Conservation (phyloP, 2,888 invertebrate genomes). For the Drosophila pseudotalamancana region DNA sequence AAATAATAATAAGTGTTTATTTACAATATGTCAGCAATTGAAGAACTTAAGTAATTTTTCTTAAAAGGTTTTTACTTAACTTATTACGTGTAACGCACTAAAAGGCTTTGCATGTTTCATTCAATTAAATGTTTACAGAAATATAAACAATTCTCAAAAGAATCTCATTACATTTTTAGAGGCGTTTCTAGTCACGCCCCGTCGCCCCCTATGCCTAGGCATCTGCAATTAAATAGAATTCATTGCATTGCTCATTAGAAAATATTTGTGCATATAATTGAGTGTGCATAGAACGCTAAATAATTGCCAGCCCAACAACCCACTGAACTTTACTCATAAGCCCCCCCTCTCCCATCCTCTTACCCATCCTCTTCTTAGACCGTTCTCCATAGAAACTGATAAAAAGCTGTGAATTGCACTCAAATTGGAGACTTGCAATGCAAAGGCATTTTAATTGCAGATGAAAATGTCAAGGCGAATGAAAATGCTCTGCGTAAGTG, state of each 20-base stretch:
- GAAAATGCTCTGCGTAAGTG: slow-evolving; percentile 35
- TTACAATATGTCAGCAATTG: neutral
- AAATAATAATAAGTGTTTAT: neutral
- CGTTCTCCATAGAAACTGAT: slow-evolving; percentile 20
- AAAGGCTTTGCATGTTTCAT: slow-evolving; percentile 28
- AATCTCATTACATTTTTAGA: slow-evolving; percentile 24
- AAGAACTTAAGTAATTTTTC: slow-evolving; percentile 2
- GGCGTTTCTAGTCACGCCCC: neutral
- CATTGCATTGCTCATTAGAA: slow-evolving; percentile 72
- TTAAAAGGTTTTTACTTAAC: neutral
- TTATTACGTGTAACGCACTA: neutral
- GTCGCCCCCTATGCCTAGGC: neutral
- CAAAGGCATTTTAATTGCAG: slow-evolving; percentile 71
- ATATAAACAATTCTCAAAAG: neutral
- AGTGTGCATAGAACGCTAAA: slow-evolving; percentile 38
- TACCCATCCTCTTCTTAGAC: neutral
- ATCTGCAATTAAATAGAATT: slow-evolving; percentile 63
- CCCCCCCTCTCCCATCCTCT: too few relatives aligned
- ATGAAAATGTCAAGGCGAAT: slow-evolving; percentile 58
- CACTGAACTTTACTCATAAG: neutral
- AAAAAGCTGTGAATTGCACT: slow-evolving; percentile 26
- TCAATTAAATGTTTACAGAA: slow-evolving; percentile 12
- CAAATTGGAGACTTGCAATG: slow-evolving; percentile 45
- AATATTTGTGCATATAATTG: slow-evolving; percentile 73
- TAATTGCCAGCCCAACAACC: neutral